A percentile compares a stretch with the other conserved stretches of the same genome.
These are phyloP conservation scores for Ariopsis seemanni DNA, from an alignment of 2,113 vertebrate genomes.

Conservation along the genomic window DNA sequence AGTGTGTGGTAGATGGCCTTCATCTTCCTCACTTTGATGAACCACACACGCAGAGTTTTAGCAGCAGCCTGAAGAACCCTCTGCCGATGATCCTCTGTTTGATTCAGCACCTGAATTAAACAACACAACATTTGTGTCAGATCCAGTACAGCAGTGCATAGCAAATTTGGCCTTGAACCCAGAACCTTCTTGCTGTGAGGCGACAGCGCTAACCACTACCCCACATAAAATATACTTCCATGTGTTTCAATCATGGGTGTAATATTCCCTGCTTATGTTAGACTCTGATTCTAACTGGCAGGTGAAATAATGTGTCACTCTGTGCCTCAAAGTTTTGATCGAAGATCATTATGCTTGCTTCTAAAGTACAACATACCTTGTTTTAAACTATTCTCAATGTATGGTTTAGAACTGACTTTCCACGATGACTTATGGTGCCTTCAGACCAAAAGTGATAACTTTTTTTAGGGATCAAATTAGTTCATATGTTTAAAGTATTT, in stretches of 20 bases:
- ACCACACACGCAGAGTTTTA: slow-evolving; percentile 94
- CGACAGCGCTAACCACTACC: too few species aligned
- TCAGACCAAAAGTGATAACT: too few species aligned
- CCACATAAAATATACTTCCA: background rate
- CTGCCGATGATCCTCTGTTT: slow-evolving; percentile 96
- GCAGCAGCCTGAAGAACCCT: slow-evolving; percentile 93
- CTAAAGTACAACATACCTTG: background rate
- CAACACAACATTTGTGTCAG: background rate
- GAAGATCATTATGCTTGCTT: background rate
- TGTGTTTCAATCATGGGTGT: background rate
- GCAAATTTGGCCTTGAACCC: too few species aligned
- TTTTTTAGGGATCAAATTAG: too few species aligned
- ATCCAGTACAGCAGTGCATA: background rate
- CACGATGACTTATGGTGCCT: background rate
- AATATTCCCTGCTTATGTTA: background rate
- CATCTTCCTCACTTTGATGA: slow-evolving; percentile 99
- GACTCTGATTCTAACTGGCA: background rate
- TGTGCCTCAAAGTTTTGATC: background rate
- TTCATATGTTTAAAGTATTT: too few species aligned
- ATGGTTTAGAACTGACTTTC: background rate
- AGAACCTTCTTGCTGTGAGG: too few species aligned
- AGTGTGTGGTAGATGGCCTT: slow-evolving; percentile 98
- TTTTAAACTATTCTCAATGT: background rate
- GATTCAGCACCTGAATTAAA: slow-evolving; percentile 86
- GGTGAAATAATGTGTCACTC: background rate